Evolutionary conservation across 2,113 vertebrate genomes (phyloP).

Genomic region (Monarcha castaneiventris): DNA sequence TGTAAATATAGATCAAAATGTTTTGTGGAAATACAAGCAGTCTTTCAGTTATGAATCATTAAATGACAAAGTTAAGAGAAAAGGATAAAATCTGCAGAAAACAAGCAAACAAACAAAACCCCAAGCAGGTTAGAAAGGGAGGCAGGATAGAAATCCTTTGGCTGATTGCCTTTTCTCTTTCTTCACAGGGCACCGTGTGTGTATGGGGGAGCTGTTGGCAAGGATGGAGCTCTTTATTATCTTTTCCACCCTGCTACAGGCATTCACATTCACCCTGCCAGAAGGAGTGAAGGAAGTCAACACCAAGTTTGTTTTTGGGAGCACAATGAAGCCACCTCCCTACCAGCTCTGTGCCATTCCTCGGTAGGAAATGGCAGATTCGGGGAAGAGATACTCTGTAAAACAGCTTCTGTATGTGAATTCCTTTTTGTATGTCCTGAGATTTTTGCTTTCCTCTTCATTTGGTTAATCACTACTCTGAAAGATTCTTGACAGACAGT

Average conservation of each 20-base stretch:
- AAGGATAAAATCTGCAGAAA: neutral
- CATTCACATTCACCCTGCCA: conserved; percentile 46
- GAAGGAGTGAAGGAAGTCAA: conserved; percentile 22
- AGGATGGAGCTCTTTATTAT: conserved; percentile 59
- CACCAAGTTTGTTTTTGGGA: conserved; percentile 14
- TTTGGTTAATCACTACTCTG: neutral
- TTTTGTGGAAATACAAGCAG: neutral
- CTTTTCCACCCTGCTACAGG: conserved; percentile 38
- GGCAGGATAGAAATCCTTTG: neutral
- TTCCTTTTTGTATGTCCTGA: neutral
- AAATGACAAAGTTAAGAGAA: neutral
- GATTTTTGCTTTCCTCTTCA: neutral
- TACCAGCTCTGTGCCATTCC: conserved; percentile 53
- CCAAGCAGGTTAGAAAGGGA: neutral
- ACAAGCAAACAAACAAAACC: neutral
- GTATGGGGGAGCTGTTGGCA: conserved; percentile 62
- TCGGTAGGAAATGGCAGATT: neutral
- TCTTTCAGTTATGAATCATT: neutral
- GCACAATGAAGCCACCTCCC: conserved; percentile 30
- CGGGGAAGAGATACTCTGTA: neutral
- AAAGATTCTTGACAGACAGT: neutral
- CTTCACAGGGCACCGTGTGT: conserved; percentile 32
- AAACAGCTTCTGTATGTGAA: neutral
- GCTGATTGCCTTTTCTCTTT: neutral
- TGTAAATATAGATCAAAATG: neutral